A percentile compares a stretch with the other conserved stretches of the same genome.
phyloP scores from a whole-genome alignment of 2,888 invertebrate genomes.

The Drosophila infuscata region DNA sequence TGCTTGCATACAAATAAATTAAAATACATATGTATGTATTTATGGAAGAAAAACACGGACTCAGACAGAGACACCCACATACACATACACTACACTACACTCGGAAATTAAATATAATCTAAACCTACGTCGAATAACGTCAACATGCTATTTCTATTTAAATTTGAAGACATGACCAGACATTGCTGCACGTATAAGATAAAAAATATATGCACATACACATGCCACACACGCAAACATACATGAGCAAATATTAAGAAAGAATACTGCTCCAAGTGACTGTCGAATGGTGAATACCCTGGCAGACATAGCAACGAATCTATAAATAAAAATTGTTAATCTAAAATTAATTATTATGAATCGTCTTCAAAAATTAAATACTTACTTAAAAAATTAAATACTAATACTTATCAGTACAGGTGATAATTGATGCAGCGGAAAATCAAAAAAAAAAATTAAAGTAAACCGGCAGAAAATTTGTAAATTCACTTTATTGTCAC shows the following conservation, averaged over 20 bases:
- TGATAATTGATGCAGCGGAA: background rate
- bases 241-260: slow-evolving; percentile 3
- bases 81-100: slow-evolving; percentile 6
- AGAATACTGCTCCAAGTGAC: background rate
- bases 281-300: slow-evolving; percentile 9
- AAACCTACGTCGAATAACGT: slow-evolving; percentile 69
- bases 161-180: slow-evolving; percentile 60
- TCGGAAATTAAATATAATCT: slow-evolving; percentile 71
- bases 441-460: background rate
- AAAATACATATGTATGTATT: slow-evolving; percentile 59
- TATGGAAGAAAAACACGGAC: slow-evolving; percentile 29
- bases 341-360: background rate
- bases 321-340: background rate
- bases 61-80: background rate
- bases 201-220: slow-evolving; percentile 60
- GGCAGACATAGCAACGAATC: background rate
- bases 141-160: slow-evolving; percentile 76
- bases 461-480: background rate
- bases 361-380: background rate
- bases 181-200: slow-evolving; percentile 77
- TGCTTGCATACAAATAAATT: slow-evolving; percentile 56
- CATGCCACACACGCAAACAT: slow-evolving; percentile 11
- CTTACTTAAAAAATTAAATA: background rate
- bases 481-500: background rate
- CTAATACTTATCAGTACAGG: background rate